A percentile compares a stretch with the other conserved stretches of the same genome.
phyloP scores from a whole-genome alignment of 2,113 vertebrate species.

The Myrmecophaga tridactyla region DNA sequence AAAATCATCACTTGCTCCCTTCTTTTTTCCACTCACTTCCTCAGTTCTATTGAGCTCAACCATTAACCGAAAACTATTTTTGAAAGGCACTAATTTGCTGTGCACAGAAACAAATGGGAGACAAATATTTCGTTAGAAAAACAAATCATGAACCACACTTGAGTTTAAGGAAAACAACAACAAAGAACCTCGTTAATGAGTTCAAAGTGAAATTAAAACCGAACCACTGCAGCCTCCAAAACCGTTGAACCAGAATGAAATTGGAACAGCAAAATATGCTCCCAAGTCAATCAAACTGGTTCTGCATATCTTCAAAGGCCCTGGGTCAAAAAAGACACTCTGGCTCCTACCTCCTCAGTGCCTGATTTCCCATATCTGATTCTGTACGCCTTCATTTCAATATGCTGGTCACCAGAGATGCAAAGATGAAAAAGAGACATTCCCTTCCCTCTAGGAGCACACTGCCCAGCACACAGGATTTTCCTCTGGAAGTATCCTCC shows the following conservation, averaged over 20 bases:
- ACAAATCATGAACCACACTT: slow-evolving; percentile 50
- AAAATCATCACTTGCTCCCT: slow-evolving; percentile 21
- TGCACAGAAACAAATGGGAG: slow-evolving; percentile 62
- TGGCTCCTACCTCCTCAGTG: too few relatives aligned
- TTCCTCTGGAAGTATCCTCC: background rate
- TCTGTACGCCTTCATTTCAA: background rate
- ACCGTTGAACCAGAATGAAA: slow-evolving; percentile 7
- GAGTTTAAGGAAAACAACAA: background rate
- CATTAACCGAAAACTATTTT: slow-evolving; percentile 63
- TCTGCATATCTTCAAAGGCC: background rate
- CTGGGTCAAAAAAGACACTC: background rate
- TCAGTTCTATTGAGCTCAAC: background rate
- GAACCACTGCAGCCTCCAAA: slow-evolving; percentile 22
- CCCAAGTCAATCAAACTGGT: slow-evolving; percentile 32
- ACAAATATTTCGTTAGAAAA: slow-evolving; percentile 63
- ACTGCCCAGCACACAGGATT: background rate
- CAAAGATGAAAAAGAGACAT: background rate
- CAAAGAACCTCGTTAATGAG: slow-evolving; percentile 6
- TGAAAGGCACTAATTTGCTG: slow-evolving; percentile 60
- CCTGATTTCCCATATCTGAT: background rate
- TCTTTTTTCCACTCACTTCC: slow-evolving; percentile 38
- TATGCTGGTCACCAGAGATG: too few relatives aligned
- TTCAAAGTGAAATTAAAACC: slow-evolving; percentile 51
- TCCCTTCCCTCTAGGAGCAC: background rate
- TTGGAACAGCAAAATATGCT: background rate